phyloP scores from a whole-genome alignment of 1,140 invertebrate genomes.

The Hydropsyche tenuis region DNA sequence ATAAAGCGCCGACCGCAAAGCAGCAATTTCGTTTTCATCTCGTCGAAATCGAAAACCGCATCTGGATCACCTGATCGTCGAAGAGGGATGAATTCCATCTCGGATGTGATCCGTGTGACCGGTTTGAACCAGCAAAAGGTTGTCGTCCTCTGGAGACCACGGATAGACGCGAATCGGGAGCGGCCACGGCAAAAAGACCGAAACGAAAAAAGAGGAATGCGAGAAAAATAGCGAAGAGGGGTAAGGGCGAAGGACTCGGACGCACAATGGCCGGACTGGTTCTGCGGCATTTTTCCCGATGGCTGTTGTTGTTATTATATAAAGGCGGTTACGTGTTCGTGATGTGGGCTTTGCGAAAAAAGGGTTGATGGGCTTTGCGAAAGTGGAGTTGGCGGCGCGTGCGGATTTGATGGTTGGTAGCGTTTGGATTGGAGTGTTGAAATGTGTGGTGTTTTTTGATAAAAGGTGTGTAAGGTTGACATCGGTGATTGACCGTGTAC shows the following conservation, averaged over 20 bases:
- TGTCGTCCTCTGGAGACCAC: slow-evolving; percentile 5
- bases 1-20: not conserved
- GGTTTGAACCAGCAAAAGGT: not conserved
- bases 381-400: too few species aligned
- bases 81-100: slow-evolving; percentile 5
- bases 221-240: slow-evolving; percentile 9
- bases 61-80: not conserved
- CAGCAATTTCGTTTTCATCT: slow-evolving; percentile 18
- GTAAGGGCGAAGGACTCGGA: not conserved
- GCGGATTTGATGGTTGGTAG: too few species aligned
- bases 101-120: not conserved
- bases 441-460: too few species aligned
- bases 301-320: not conserved
- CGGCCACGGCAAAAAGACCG: not conserved
- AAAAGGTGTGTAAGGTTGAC: too few species aligned
- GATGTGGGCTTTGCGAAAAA: not conserved
- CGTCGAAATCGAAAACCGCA: slow-evolving; percentile 20
- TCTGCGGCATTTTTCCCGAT: not conserved
- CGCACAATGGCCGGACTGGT: not conserved
- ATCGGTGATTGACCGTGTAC: too few species aligned
- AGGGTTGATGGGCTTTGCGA: too few species aligned
- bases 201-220: not conserved
- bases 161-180: slow-evolving; percentile 11
- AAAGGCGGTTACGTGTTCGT: not conserved
- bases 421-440: too few species aligned